Evolutionary conservation across 2,113 vertebrate genomes (phyloP), one percentile per base, ranked within the genome.

Genomic region (Promerops cafer): DNA sequence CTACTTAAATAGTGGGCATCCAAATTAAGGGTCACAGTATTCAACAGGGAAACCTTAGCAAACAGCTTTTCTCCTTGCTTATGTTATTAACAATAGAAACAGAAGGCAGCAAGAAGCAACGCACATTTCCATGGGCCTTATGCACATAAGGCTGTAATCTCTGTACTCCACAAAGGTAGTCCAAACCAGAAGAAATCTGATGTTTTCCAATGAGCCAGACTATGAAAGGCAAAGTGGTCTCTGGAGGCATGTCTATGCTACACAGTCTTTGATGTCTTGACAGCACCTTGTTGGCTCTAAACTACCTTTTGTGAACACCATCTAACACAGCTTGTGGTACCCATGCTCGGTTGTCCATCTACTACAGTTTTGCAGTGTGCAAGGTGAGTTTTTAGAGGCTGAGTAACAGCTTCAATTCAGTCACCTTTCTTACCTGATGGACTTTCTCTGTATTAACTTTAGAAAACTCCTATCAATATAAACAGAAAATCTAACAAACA

Each of bases 161-260:
- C 68, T 53, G 24, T 45, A 54, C 39, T 45, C 47, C 2, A 6
- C 53, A 90, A 79, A 80, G 42, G 28, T 1, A 33, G 20, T 20
- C 20, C 68, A 83, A 92, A 68, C 24, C 21, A 92, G 68, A 81
- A 70, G 50, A 37, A 83, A 66, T 17, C 16, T 33, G 7, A 45
- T 5, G 11, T 40, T 71, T 92, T 80, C 42, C 76, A 86, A 0
- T 12, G 3, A 83, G 27, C 13, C 52, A 66, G 16, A 44, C 37
- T 60, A 23, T 8, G 30, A 65, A 92, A 88, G 70, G 23, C 26
- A 65, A 74, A 23, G 14, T 4, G 1, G 5, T 68, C 49, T 90
- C 57, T 83, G 47, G 47, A 68, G 39, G 9, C 13, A 57, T 0
- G 0, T 28, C 23, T 63, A 8, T 0, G 1, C 40, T 37, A 80